Evolutionary conservation across 2,113 vertebrate species (phyloP).

Genomic region (Scartelaos histophorus): DNA sequence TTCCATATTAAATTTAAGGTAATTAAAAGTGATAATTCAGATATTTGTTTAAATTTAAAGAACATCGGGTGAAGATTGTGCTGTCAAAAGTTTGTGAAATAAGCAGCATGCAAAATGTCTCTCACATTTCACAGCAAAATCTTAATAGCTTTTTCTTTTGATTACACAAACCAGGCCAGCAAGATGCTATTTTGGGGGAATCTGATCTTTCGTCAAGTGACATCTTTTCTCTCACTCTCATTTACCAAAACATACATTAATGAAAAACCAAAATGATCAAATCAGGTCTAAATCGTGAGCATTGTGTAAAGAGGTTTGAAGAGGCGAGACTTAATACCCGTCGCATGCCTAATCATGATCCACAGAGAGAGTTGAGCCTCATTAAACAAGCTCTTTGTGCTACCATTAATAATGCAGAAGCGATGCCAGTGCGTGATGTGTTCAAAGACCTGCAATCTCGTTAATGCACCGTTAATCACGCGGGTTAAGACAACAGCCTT

Average conservation of each 20-base stretch:
- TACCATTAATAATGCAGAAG: conserved; percentile 74
- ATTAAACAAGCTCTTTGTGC: conserved; percentile 72
- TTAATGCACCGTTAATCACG: conserved; percentile 72
- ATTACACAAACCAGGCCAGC: conserved; percentile 4
- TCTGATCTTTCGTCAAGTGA: neutral
- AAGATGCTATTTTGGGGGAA: neutral
- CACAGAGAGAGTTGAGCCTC: conserved; percentile 64
- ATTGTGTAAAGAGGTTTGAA: conserved; percentile 33
- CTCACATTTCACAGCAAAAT: neutral
- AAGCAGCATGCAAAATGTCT: neutral
- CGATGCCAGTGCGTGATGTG: conserved; percentile 57
- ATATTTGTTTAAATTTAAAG: neutral
- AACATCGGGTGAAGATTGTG: neutral
- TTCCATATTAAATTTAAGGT: no score
- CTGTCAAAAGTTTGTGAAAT: neutral
- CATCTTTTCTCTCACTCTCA: neutral
- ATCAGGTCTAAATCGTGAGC: neutral
- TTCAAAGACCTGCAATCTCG: conserved; percentile 65
- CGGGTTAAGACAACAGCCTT: conserved; percentile 68
- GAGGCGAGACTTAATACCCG: conserved; percentile 42
- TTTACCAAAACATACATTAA: neutral
- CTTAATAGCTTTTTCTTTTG: conserved; percentile 1
- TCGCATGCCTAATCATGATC: conserved; percentile 65
- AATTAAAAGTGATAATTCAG: no score
- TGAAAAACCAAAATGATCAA: neutral